Evolutionary conservation across 2,113 vertebrate species (phyloP).

Genomic region (Oreocharis arfaki): DNA sequence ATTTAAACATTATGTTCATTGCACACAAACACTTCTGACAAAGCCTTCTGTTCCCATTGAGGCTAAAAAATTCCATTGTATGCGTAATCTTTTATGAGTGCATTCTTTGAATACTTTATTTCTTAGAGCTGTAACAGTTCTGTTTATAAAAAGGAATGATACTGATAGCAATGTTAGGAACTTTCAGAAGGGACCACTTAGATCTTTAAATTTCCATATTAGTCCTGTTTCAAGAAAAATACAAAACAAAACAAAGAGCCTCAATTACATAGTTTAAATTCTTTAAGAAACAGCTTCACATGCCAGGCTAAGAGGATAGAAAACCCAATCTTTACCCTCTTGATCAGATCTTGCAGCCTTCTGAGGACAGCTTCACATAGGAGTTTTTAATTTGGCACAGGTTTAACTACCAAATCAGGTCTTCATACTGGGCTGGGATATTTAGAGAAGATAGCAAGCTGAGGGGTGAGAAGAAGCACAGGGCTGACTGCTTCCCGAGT

Average conservation of each 20-base stretch:
- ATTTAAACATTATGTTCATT: conserved; percentile 47
- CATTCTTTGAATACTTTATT: conserved; percentile 79
- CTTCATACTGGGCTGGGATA: not conserved
- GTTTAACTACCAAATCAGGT: not conserved
- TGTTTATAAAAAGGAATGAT: conserved; percentile 76
- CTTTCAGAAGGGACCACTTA: conserved; percentile 74
- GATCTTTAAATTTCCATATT: conserved; percentile 81
- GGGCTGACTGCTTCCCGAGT: not conserved
- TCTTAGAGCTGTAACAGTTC: conserved; percentile 70
- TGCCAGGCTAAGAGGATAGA: conserved; percentile 72
- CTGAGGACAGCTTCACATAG: conserved; percentile 34
- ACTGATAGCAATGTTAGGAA: conserved; percentile 77
- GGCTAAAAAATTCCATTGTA: conserved; percentile 72
- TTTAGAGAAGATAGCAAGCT: not conserved
- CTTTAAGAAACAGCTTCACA: conserved; percentile 73
- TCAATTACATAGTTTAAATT: conserved; percentile 78
- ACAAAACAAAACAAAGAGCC: conserved; percentile 57
- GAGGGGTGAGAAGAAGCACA: not conserved
- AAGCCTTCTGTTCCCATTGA: conserved; percentile 67
- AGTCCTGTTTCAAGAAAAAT: conserved; percentile 72
- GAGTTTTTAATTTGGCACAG: not conserved
- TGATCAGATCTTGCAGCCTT: conserved; percentile 61
- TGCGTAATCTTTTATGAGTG: conserved; percentile 71
- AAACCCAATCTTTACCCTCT: conserved; percentile 60
- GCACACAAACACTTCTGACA: conserved; percentile 21